Conservation (phyloP, 2,888 invertebrate species). For the Thecocarcelia acutangulata region DNA sequence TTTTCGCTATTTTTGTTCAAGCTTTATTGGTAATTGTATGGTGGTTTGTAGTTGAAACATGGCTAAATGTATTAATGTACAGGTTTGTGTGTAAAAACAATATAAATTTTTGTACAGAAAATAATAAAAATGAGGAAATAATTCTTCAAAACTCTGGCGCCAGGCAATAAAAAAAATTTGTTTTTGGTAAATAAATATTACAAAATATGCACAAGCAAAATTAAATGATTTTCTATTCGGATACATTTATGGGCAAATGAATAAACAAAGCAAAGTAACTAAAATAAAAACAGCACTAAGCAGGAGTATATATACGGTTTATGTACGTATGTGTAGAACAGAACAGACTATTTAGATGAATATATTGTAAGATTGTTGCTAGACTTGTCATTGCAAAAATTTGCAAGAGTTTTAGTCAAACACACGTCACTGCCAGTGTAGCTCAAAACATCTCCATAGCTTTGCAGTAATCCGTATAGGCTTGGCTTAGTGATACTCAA, state of each 20-base stretch:
- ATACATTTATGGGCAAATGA: not conserved
- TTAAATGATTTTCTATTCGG: constrained; percentile 7
- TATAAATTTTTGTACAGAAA: constrained; percentile 45
- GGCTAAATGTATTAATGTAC: constrained; percentile 7
- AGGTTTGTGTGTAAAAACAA: constrained; percentile 18
- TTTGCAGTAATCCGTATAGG: too few relatives aligned
- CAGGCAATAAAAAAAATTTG: constrained; percentile 60
- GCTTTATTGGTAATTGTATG: constrained; percentile 26
- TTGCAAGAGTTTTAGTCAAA: too few relatives aligned
- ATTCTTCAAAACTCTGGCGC: constrained; percentile 69
- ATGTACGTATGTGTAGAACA: too few relatives aligned
- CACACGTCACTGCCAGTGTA: too few relatives aligned
- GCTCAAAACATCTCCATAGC: too few relatives aligned
- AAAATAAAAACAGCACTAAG: not conserved
- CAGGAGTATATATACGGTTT: too few relatives aligned
- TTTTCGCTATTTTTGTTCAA: constrained; percentile 1
- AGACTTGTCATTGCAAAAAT: too few relatives aligned
- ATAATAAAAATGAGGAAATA: constrained; percentile 64
- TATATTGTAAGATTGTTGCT: too few relatives aligned
- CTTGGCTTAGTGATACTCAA: too few relatives aligned
- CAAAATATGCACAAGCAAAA: constrained; percentile 31
- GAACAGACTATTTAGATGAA: too few relatives aligned
- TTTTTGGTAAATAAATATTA: constrained; percentile 62
- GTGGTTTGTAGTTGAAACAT: constrained; percentile 17
- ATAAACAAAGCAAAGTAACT: not conserved